Conservation (phyloP, 2,113 vertebrate species). For the Gambusia holbrooki region DNA sequence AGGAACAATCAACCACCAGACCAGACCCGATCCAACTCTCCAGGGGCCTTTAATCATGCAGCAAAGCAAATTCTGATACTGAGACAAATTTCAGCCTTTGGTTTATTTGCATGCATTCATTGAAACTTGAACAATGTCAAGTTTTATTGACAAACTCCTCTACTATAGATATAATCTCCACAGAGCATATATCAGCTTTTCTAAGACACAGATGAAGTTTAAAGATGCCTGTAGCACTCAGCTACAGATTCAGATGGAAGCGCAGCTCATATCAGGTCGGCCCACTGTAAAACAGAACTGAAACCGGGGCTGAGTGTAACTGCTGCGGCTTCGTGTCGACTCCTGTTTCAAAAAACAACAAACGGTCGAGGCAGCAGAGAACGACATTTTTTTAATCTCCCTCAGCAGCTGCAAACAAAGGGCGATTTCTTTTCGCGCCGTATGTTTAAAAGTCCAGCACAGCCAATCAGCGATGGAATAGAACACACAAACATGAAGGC, state of each 20-base stretch:
- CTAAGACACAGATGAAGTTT: not conserved
- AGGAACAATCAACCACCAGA: not conserved
- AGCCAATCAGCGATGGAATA: conserved; percentile 54
- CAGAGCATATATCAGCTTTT: not conserved
- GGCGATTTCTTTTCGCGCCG: conserved; percentile 66
- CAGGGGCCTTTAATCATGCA: not conserved
- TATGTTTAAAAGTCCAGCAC: conserved; percentile 75
- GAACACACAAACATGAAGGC: conserved; percentile 1
- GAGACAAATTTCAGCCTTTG: no score
- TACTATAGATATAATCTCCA: not conserved
- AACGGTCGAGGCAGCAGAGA: not conserved
- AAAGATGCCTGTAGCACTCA: not conserved
- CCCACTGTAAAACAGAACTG: not conserved
- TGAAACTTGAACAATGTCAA: no score
- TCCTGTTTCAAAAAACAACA: not conserved
- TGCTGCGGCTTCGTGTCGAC: not conserved
- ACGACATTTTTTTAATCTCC: conserved; percentile 11
- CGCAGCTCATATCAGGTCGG: not conserved
- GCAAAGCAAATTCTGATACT: not conserved
- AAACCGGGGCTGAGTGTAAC: not conserved
- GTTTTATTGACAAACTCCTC: not conserved
- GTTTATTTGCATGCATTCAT: not conserved
- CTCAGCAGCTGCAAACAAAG: conserved; percentile 47
- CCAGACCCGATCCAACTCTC: not conserved
- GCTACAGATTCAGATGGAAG: not conserved